These are phyloP conservation scores for Coendou prehensilis DNA, from an alignment of 2,797 vertebrate species.

Conservation along the genomic window DNA sequence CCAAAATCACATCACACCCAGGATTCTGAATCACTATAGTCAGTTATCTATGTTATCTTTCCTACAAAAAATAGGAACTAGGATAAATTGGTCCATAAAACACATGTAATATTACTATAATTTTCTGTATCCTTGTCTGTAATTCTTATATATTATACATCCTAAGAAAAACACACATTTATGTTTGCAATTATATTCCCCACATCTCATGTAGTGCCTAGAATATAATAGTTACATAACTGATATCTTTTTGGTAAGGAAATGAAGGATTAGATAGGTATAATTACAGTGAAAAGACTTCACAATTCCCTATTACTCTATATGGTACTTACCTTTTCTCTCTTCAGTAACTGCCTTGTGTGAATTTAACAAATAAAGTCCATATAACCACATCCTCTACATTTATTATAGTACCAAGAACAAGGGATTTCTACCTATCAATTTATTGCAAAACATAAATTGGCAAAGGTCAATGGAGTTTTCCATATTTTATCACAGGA, in stretches of 20 bases:
- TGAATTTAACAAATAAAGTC: background rate
- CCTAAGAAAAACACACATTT: background rate
- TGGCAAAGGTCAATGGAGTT: background rate
- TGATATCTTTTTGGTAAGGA: background rate
- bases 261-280: background rate
- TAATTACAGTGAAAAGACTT: background rate
- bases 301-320: background rate
- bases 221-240: background rate
- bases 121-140: background rate
- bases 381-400: background rate
- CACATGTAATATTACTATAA: background rate
- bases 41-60: background rate
- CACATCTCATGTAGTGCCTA: background rate
- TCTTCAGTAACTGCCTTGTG: background rate
- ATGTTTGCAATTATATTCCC: background rate
- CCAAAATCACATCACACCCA: background rate
- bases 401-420: background rate
- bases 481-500: background rate
- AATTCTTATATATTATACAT: background rate
- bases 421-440: background rate
- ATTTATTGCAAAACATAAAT: background rate
- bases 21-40: background rate
- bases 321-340: background rate
- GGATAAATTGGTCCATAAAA: background rate
- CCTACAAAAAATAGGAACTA: background rate